These are phyloP conservation scores for Erpornis zantholeuca DNA, from an alignment of 2,113 vertebrate species.

Conservation along the genomic window DNA sequence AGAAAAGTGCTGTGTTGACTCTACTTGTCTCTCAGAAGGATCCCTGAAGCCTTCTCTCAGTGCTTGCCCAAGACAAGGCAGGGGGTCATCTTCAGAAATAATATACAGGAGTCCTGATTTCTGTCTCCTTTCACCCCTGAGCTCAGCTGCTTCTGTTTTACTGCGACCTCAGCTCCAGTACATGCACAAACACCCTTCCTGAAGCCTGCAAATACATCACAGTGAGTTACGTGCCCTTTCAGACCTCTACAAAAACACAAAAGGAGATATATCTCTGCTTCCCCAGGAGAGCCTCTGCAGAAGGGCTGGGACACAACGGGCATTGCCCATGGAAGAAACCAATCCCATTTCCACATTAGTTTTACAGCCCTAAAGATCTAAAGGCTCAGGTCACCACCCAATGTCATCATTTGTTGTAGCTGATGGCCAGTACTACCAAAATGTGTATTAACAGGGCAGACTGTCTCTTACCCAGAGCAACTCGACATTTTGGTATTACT, in stretches of 20 bases:
- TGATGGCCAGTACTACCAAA: background rate
- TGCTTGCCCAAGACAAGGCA: background rate
- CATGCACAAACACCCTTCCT: background rate
- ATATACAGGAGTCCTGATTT: accelerated
- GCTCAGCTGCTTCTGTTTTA: background rate
- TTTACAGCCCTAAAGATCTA: background rate
- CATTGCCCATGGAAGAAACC: background rate
- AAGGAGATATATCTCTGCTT: background rate
- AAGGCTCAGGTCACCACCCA: background rate
- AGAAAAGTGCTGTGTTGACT: background rate
- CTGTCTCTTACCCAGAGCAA: background rate
- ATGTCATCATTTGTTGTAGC: background rate
- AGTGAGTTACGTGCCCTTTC: background rate
- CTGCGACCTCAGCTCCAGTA: background rate
- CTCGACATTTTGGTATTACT: background rate
- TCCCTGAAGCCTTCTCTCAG: background rate
- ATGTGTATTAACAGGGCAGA: background rate
- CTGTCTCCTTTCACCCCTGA: background rate
- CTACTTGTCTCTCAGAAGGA: background rate
- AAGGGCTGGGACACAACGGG: accelerated
- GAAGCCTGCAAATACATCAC: background rate
- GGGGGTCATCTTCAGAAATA: background rate
- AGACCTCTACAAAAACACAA: background rate
- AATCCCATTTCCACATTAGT: background rate
- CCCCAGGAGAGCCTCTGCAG: background rate